Evolutionary conservation across 2,888 invertebrate genomes (phyloP), one percentile per base, ranked within the genome.

Genomic region (Polietes domitor): DNA sequence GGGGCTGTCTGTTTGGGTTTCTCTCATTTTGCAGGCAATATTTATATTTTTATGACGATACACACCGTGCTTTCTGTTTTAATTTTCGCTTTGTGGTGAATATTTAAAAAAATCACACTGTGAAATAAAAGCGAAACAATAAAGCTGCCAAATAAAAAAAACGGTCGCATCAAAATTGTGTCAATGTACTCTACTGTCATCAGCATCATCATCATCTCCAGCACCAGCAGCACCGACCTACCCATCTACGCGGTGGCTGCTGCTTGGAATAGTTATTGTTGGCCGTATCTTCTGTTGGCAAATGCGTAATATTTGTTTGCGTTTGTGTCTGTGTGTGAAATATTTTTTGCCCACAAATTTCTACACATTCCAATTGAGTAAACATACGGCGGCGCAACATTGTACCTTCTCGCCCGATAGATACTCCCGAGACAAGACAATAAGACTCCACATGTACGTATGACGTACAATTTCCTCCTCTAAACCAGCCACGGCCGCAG

Each of bases 331-430:
- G 17, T 17, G 37, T 65, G 65, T 37, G 65, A 37, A 37, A 21
- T 10, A 71, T 53, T 7, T 37, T 37, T 37, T 37, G 37, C 37
- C 7, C 37, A 9, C 4, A 37, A 37, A 37, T 80, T 70, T 80
- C 63, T 21, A 71, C 55, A 77, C 26, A 80, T 84, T 84, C 72
- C 83, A 84, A 68, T 84, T 84, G 75, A 84, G 75, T 76, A 84
- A 80, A 84, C 75, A 80, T 32, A 80, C 43, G 72, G n/a, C 41
- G 63, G 12, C 26, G 47, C 58, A 81, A 72, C 17, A 55, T 58
- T 70, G 17, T 32, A 19, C 58, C n/a, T n/a, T n/a, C n/a, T n/a
- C n/a, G n/a, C n/a, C n/a, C n/a, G n/a, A n/a, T 17, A 55, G 9
- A 24, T 24, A 47, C 76, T 15, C 24, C 37, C 63, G 12, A 37